phyloP scores from a whole-genome alignment of 2,888 invertebrate genomes.

The Stegophylla sp. region DNA sequence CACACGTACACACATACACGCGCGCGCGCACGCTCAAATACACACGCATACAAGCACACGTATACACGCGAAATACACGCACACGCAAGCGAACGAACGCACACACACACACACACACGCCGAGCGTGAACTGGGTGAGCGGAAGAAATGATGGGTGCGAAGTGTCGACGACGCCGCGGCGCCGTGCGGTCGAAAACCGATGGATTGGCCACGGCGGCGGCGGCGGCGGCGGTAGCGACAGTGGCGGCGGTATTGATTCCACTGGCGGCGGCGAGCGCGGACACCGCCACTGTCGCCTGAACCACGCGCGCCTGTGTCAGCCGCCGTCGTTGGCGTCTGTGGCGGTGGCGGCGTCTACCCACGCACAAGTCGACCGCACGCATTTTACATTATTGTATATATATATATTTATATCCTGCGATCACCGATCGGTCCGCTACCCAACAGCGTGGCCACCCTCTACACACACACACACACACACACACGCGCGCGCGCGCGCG shows the following conservation, averaged over 20 bases:
- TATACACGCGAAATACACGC: neutral
- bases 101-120: neutral
- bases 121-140: neutral
- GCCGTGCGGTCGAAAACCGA: slow-evolving; percentile 58
- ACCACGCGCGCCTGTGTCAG: slow-evolving; percentile 36
- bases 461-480: neutral
- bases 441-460: neutral
- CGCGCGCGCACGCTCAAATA: neutral
- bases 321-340: slow-evolving; percentile 37
- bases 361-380: slow-evolving; percentile 11
- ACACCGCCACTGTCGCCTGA: slow-evolving; percentile 40
- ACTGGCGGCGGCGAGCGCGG: slow-evolving; percentile 30
- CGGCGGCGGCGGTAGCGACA: neutral
- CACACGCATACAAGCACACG: neutral
- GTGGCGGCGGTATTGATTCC: slow-evolving; percentile 53
- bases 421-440: neutral
- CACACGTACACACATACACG: neutral
- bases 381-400: neutral
- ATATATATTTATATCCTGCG: too few relatives aligned
- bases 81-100: neutral
- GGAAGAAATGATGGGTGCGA: neutral
- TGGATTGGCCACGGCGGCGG: slow-evolving; percentile 40
- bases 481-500: too few relatives aligned
- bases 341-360: slow-evolving; percentile 15
- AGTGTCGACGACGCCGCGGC: slow-evolving; percentile 51